Conservation (phyloP, 2,888 invertebrate genomes). For the Pristionchus fissidentatus region DNA sequence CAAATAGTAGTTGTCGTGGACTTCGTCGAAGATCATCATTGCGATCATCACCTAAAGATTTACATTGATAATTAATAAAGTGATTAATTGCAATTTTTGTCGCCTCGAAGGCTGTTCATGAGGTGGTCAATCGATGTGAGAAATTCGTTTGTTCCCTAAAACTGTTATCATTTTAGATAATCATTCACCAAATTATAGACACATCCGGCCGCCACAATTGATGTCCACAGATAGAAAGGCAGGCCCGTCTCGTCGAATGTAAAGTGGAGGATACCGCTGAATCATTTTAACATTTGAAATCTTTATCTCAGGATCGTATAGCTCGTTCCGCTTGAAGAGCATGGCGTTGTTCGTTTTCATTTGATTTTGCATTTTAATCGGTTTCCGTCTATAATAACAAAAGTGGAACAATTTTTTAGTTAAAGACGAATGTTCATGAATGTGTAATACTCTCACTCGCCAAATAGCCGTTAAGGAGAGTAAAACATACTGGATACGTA, state of each 20-base stretch:
- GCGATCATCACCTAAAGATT: conserved; percentile 76
- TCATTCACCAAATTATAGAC: conserved; percentile 85
- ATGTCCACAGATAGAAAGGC: conserved; percentile 79
- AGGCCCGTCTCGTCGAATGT: conserved; percentile 62
- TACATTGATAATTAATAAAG: conserved; percentile 79
- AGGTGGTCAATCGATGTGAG: neutral
- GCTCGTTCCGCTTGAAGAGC: too few relatives aligned
- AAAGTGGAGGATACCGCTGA: conserved; percentile 53
- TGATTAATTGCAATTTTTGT: neutral
- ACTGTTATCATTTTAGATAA: neutral
- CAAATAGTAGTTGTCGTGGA: neutral
- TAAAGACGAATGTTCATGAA: too few relatives aligned
- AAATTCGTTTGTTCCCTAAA: too few relatives aligned
- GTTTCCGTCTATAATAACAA: too few relatives aligned
- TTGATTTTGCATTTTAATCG: too few relatives aligned
- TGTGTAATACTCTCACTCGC: too few relatives aligned
- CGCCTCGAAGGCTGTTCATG: neutral
- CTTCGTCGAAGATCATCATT: conserved; percentile 15
- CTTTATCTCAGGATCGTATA: neutral
- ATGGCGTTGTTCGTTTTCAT: too few relatives aligned
- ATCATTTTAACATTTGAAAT: neutral
- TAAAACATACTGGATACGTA: too few relatives aligned
- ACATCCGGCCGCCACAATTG: conserved; percentile 88
- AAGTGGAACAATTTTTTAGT: too few relatives aligned
- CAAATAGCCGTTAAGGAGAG: too few relatives aligned